Base-by-base conservation (phyloP, 2,888 invertebrate species). In the Troides oblongomaculatus region DNA sequence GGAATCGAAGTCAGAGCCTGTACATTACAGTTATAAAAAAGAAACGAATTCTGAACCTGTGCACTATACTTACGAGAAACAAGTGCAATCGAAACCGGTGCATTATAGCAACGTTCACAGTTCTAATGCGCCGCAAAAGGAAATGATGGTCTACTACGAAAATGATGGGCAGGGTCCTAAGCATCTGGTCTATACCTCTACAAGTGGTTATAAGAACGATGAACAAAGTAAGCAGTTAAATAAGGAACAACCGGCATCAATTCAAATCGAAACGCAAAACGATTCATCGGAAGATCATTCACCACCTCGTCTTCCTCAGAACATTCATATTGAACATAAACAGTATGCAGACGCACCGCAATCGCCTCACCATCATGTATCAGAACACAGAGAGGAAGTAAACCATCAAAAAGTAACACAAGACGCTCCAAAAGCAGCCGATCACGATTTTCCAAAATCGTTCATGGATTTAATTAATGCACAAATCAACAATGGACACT, bases 1-100 rank as follows among this genome's bases (percentile, higher is more conserved):
- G 62, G 81, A 88, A 71, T 77, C 78, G 23, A 69, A 77, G 36
- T 75, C 74, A 21, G 82, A 88, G n/a, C 91, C 91, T 23, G 82
- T 89, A 6, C 80, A 77, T 64, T 92, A 91, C 66, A 85, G 83
- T 69, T 90, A 90, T 73, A 84, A 85, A 74, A 81, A 85, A 59
- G 81, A 86, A 66, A 76, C 80, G 46, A 72, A 74, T 53, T 77
- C 74, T 57, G 82, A 86, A 36, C 90, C 90, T 21, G 81, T 88
- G 18, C 79, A 74, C 60, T 87, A 88, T 59, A 84, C 82, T 69
- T 74, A 74, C 43, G 75, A 87, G 80, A 74, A 75, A 66, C 78
- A 77, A 46, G 79, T 82, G 36, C 73, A 77, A 23, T 81, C 84
- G 70, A 80, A 84, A 70, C 79, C 79, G n/a, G 74, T 79, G 36